Base-by-base conservation (phyloP, 2,888 invertebrate genomes). In the Orgyia antiqua region DNA sequence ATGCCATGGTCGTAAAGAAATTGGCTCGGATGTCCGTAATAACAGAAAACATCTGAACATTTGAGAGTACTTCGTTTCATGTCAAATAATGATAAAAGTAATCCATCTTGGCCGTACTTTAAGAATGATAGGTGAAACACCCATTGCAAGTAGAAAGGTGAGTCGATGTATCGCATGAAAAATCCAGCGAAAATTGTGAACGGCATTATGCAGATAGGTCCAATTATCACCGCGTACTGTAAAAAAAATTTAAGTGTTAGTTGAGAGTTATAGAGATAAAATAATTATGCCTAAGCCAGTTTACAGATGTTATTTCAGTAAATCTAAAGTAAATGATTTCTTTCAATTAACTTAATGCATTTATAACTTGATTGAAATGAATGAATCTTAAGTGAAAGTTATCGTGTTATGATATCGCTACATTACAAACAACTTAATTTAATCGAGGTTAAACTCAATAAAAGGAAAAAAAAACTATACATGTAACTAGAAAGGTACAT, bases 141-240 rank as follows among this genome's bases (percentile, higher is more conserved):
- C 96, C 96, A 97, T 25, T 90, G 90, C 44, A 96, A 80, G 56
- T 90, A 90, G 0, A 77, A 72, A 5, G 95, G 95, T 1, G 96
- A 93, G 53, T 96, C 95, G 51, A 89, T 89, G 52, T 94, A 88
- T 57, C 92, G 93, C 1, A 98, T 91, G 68, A 98, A 97, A 79
- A 97, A 97, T 4, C 98, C 98, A 32, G 96, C 95, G 82, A 98
- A 97, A 51, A 96, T 88, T 12, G 94, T 89, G 64, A 97, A 95
- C 0, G 98, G 97, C 69, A 95, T 90, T 42, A 94, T 90, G 56
- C 93, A 90, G 45, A 97, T 91, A 5, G 97, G 95, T 3, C 97
- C 98, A 64, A 97, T 90, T 58, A 97, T 91, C 3, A 95, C 94
- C 8, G 96, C 96, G 62, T 94, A 90, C 95, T 97, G 87, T 36